Evolutionary conservation across 1,140 invertebrate genomes (phyloP), one percentile per base, ranked within the genome.

Genomic region (Halotydeus destructor): DNA sequence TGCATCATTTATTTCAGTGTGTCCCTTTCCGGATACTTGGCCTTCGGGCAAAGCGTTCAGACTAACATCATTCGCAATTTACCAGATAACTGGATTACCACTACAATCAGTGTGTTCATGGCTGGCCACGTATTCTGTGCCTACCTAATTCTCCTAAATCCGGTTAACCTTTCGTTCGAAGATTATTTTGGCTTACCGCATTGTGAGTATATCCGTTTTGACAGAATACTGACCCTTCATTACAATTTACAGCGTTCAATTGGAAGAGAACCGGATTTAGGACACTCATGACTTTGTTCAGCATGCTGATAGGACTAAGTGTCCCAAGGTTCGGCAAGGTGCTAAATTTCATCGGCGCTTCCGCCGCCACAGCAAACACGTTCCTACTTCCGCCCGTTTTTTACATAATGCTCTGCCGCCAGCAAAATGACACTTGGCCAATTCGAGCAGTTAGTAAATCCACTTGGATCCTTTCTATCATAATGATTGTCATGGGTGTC

Each of bases 241-340:
- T n/a, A 46, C 34, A 38, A 43, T 38, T 67, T 68, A 45, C 59
- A 91, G 84, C 68, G 27, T 88, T 91, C 52, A 73, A 71, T 39
- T 67, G 70, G 56, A 76, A 74, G 54, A 65, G 86, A 5, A 76
- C 76, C 40, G 56, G 76, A 0, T 56, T 82, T 16, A 65, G 85
- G 27, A 76, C 78, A 1, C 54, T 62, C 1, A 59, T 88, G 2
- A 66, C 84, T 12, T 63, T 69, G 0, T 45, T 76, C 1, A 74
- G 75, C 0, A 69, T 88, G 4, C 69, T 81, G 14, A 60, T 86
- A 4, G 82, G 73, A 0, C 76, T 83, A 60, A 69, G 74, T 3
- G 69, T 91, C 1, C 83, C 85, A 0, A 66, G 74, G 47, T 89
- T 89, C 55, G 82, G 85, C 46, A 64, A 82, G 12, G 73, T 91